Evolutionary conservation across 35 echinoderm and acorn worm genomes (phyloP).

Genomic region (Stichopus chloronotus): DNA sequence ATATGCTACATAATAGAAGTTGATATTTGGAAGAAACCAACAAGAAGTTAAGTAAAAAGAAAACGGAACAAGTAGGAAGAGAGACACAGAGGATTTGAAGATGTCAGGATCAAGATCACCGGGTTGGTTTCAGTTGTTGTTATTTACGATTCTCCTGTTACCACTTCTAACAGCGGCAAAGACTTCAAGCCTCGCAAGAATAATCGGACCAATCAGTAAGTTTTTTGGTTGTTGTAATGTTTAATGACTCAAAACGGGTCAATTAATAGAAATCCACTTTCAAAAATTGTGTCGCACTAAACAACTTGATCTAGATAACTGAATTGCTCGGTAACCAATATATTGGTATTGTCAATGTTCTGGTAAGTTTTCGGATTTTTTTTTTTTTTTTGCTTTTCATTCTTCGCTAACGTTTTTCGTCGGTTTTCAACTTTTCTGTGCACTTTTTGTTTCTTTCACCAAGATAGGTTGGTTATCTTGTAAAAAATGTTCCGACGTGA

Average conservation of each 20-base stretch:
- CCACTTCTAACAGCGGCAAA: conserved; percentile 34
- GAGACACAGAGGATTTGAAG: background rate
- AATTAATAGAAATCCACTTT: background rate
- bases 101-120: conserved; percentile 29
- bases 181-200: conserved; percentile 27
- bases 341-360: too few species aligned
- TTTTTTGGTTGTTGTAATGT: background rate
- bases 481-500: too few species aligned
- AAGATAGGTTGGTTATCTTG: too few species aligned
- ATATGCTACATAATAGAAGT: background rate
- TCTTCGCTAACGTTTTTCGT: too few species aligned
- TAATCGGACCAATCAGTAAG: conserved; percentile 40
- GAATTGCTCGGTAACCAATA: too few species aligned
- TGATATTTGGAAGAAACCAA: background rate
- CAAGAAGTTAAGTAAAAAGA: background rate
- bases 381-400: too few species aligned
- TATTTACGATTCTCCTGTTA: conserved; percentile 39
- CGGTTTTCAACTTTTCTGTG: too few species aligned
- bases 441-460: too few species aligned
- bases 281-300: background rate
- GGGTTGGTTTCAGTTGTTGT: background rate
- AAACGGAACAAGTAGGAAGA: background rate
- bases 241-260: background rate
- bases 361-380: too few species aligned
- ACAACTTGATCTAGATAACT: too few species aligned